Base-by-base conservation (phyloP, 2,888 invertebrate species). In the Harpagoxenus sublaevis region DNA sequence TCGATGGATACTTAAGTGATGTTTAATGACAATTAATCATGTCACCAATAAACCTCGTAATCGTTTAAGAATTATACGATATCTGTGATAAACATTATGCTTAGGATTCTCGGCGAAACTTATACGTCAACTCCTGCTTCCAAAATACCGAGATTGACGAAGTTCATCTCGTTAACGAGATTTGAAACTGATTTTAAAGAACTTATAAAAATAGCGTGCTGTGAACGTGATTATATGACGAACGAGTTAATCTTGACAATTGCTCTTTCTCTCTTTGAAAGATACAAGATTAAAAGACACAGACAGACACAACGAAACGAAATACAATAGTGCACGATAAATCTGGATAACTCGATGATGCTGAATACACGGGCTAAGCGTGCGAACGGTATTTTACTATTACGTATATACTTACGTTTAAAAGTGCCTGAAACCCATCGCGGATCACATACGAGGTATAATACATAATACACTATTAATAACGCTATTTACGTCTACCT, bases 351-450 rank as follows among this genome's bases (percentile, higher is more conserved):
- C 74, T 77, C 85, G 85, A 73, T 73, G 84, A 84, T 71, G 85
- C 83, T 84, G 85, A 87, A 84, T 86, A 87, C 84, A 87, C 84
- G 86, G 83, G 71, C 86, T 84, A 89, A 87, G 84, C 83, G 78
- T 73, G 70, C 70, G 66, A 82, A 79, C 87, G 73, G 79, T 88
- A 74, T 87, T 48, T 84, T 84, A 84, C 71, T 71, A 84, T 86
- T 81, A 84, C 79, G 45, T 87, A 84, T 83, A 74, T 84, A 87
- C 35, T 35, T 35, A 35, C 83, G 86, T 87, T 90, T 82, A 86
- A 90, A 90, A 90, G 90, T 90, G 90, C 90, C 90, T 90, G 89
- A 78, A 90, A 90, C 74, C 74, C 87, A 87, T 87, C 90, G 89
- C 87, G 90, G 91, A 86, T 87, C 82, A 68, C 60, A 83, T 87